Percentiles rank a stretch among this genome's conserved stretches.
Conservation (phyloP, 1,140 invertebrate species). For the Harlomillsia oculata region DNA sequence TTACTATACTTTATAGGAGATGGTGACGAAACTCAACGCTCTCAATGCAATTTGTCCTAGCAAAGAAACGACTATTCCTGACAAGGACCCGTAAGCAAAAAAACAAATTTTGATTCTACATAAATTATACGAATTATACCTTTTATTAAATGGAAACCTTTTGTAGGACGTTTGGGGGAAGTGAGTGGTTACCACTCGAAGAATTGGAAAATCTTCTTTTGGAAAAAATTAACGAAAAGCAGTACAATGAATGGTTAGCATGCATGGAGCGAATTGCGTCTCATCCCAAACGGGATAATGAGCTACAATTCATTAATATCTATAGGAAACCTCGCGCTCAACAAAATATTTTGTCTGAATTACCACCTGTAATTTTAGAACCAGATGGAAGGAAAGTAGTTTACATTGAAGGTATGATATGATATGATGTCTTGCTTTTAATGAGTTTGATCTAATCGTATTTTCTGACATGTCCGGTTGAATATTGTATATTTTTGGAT, state of each 20-base stretch:
- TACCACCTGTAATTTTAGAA: conserved; percentile 37
- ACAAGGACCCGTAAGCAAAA: not conserved
- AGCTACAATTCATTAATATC: conserved; percentile 58
- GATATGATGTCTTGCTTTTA: conserved; percentile 10
- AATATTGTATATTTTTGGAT: conserved; percentile 33
- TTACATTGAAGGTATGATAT: conserved; percentile 31
- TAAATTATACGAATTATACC: not conserved
- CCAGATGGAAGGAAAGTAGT: conserved; percentile 26
- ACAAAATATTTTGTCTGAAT: conserved; percentile 44
- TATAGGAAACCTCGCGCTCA: conserved; percentile 51
- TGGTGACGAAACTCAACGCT: conserved; percentile 13
- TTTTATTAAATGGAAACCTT: not conserved
- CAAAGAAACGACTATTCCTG: not conserved
- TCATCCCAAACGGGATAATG: conserved; percentile 53
- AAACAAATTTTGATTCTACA: not conserved
- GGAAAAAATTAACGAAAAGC: conserved; percentile 57
- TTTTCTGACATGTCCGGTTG: not conserved
- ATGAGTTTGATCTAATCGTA: not conserved
- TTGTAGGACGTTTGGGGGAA: conserved; percentile 46
- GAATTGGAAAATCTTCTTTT: conserved; percentile 57
- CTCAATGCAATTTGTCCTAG: conserved; percentile 13
- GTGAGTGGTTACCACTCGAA: conserved; percentile 58
- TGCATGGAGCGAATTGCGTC: conserved; percentile 59
- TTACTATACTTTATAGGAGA: conserved; percentile 19
- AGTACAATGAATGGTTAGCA: conserved; percentile 63